Conservation (phyloP, 2,113 vertebrate species). For the Platanista minor region DNA sequence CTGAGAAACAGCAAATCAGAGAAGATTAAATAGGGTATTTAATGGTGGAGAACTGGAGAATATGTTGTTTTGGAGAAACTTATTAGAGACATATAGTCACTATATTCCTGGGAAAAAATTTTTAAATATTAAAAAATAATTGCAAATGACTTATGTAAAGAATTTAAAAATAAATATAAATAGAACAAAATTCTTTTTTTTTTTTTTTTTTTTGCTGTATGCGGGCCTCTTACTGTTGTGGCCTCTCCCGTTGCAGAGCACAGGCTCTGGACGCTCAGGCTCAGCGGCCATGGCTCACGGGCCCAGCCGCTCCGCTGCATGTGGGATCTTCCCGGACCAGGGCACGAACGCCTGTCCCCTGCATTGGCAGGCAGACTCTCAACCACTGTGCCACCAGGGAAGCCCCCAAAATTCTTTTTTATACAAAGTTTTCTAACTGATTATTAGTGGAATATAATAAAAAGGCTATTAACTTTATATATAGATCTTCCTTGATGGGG, state of each 20-base stretch:
- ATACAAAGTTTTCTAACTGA: neutral
- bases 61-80: conserved; percentile 56
- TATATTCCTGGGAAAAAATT: conserved; percentile 45
- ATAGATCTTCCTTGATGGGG: neutral
- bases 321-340: too few relatives aligned
- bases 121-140: neutral
- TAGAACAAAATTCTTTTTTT: neutral
- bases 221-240: too few relatives aligned
- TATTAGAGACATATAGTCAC: conserved; percentile 41
- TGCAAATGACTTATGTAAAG: neutral
- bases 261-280: too few relatives aligned
- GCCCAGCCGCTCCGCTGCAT: too few relatives aligned
- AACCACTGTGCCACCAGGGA: too few relatives aligned
- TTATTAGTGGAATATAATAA: neutral
- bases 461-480: neutral
- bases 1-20: conserved; percentile 48
- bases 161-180: neutral
- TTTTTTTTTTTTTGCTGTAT: neutral
- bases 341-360: too few relatives aligned
- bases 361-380: too few relatives aligned
- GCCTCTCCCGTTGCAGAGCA: too few relatives aligned
- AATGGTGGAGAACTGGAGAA: neutral
- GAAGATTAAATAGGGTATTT: conserved; percentile 52
- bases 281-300: too few relatives aligned
- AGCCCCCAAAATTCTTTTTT: neutral